These are phyloP conservation scores for Marmota monax DNA, from an alignment of 2,113 vertebrate species.

Conservation along the genomic window DNA sequence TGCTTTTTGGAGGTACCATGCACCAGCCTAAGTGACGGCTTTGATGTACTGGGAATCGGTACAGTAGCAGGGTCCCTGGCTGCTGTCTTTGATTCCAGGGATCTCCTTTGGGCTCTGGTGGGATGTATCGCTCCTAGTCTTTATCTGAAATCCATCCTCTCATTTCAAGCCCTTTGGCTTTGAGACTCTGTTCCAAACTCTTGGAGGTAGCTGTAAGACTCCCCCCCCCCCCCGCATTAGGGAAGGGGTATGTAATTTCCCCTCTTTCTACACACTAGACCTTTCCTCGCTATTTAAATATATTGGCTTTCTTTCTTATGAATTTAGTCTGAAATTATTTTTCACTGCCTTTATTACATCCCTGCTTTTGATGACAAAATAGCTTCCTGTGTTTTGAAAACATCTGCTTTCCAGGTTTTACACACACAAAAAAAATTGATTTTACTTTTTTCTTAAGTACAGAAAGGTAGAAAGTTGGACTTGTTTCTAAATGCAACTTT, in stretches of 20 bases:
- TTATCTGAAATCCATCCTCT: constrained; percentile 84
- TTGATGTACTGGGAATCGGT: constrained; percentile 79
- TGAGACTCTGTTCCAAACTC: constrained; percentile 79
- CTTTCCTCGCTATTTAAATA: constrained; percentile 78
- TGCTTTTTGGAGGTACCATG: constrained; percentile 80
- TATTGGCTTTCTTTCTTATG: constrained; percentile 76
- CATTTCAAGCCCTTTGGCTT: constrained; percentile 83
- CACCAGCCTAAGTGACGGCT: constrained; percentile 78
- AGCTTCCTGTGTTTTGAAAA: constrained; percentile 84
- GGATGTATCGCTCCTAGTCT: constrained; percentile 78
- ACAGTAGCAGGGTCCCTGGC: constrained; percentile 79
- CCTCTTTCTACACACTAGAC: constrained; percentile 71
- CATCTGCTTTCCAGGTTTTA: constrained; percentile 85
- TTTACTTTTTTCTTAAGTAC: constrained; percentile 79
- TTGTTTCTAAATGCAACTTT: constrained; percentile 84
- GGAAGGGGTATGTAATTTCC: constrained; percentile 69
- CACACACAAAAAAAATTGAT: constrained; percentile 82
- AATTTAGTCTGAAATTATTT: constrained; percentile 83
- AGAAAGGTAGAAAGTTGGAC: constrained; percentile 84
- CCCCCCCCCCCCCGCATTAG: neutral
- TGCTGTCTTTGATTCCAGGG: constrained; percentile 81
- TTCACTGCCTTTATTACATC: constrained; percentile 82
- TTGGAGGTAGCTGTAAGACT: constrained; percentile 79
- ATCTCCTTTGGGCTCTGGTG: constrained; percentile 81
- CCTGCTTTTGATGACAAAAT: constrained; percentile 84